Percentiles rank a stretch among this genome's conserved stretches.
Evolutionary conservation across 2,888 invertebrate genomes (phyloP).

Genomic region (Aphidius colemani): DNA sequence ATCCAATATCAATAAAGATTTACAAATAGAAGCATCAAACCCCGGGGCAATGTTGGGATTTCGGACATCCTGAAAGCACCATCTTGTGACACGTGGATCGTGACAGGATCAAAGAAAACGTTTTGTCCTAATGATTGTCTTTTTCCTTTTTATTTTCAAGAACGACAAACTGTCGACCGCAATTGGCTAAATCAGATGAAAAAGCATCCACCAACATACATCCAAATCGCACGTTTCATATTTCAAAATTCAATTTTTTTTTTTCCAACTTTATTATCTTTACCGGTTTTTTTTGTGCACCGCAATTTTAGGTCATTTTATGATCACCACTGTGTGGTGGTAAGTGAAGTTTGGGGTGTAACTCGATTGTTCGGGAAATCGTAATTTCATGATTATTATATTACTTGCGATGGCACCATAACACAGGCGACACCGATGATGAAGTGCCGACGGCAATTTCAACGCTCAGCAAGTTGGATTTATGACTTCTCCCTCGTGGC

Average conservation of each 20-base stretch:
- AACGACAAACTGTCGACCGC: neutral
- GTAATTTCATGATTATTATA: conserved; percentile 38
- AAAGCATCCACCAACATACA: neutral
- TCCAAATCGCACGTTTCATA: too few relatives aligned
- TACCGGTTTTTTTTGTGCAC: neutral
- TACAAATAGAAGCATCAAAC: conserved; percentile 1
- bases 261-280: neutral
- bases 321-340: too few relatives aligned
- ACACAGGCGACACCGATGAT: conserved; percentile 32
- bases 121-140: conserved; percentile 53
- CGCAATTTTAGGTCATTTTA: too few relatives aligned
- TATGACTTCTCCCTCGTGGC: conserved; percentile 31
- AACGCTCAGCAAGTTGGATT: conserved; percentile 31
- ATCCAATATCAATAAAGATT: conserved; percentile 46
- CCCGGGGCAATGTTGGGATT: conserved; percentile 11
- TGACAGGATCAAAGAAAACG: conserved; percentile 57
- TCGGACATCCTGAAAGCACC: conserved; percentile 25
- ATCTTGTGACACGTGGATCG: conserved; percentile 38
- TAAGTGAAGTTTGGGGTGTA: conserved; percentile 2
- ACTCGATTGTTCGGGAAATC: conserved; percentile 27
- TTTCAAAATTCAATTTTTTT: neutral
- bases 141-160: conserved; percentile 21
- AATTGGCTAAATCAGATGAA: conserved; percentile 20
- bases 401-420: conserved; percentile 35
- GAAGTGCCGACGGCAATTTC: conserved; percentile 39